Conservation (phyloP, 2,797 vertebrate species). For the Takifugu rubripes region DNA sequence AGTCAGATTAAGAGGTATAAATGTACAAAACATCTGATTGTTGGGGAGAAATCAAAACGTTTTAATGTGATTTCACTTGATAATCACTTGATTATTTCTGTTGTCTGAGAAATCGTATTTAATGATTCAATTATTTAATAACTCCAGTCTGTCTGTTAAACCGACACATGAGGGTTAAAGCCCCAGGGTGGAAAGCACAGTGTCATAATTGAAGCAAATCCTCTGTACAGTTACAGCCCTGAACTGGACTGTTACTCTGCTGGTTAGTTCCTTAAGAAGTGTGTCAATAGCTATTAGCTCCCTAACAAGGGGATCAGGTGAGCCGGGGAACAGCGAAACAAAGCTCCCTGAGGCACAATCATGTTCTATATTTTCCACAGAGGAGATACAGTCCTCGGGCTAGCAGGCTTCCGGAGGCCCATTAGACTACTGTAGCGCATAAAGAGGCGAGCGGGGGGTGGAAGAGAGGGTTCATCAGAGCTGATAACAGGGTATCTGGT, state of each 20-base stretch:
- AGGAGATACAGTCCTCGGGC: constrained; percentile 52
- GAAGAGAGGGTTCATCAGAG: constrained; percentile 73
- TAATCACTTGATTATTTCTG: too few relatives aligned
- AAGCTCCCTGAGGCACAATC: constrained; percentile 64
- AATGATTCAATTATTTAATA: too few relatives aligned
- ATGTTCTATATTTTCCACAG: constrained; percentile 61
- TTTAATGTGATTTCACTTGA: too few relatives aligned
- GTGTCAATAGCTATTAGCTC: constrained; percentile 67
- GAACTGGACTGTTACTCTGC: constrained; percentile 45
- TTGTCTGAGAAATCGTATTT: too few relatives aligned
- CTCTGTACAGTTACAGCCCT: constrained; percentile 22
- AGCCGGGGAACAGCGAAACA: constrained; percentile 41
- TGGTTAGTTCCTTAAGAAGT: constrained; percentile 56
- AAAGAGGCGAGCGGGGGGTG: constrained; percentile 68
- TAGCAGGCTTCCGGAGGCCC: constrained; percentile 63
- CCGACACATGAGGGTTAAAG: neutral
- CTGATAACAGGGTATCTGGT: constrained; percentile 79
- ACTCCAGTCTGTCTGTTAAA: too few relatives aligned
- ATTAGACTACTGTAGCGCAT: constrained; percentile 73
- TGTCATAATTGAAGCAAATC: constrained; percentile 39
- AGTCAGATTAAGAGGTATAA: too few relatives aligned
- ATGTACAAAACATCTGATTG: too few relatives aligned
- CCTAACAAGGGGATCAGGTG: constrained; percentile 62
- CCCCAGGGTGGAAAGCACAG: constrained; percentile 6
- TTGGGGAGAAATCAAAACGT: too few relatives aligned